Base-by-base conservation (phyloP, 1,140 invertebrate genomes). In the Alviniconcha marisindica region DNA sequence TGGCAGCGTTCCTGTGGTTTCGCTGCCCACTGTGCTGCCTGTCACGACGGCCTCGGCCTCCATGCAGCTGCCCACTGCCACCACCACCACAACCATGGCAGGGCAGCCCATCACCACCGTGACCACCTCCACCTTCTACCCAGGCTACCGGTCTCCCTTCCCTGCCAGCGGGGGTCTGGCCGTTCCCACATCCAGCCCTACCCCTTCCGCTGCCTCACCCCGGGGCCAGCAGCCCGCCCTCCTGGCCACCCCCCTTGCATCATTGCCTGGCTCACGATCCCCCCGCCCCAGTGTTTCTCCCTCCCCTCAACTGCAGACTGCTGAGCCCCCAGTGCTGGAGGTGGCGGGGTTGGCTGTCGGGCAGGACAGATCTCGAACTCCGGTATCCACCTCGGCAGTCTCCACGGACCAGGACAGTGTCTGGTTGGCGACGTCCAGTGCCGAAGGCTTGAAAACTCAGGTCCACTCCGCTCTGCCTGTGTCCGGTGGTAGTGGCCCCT, bases 41-140 rank as follows among this genome's bases (percentile, higher is more conserved):
- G 48, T 66, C n/a, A 80, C 78, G 2, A 80, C 78, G 14, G 73
- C 73, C 18, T 42, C 56, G n/a, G 78, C 78, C 21, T 80, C 78
- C 36, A 42, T 80, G 78, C 56, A 80, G 7, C 56, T 66, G 3
- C 77, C 77, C 51, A 66, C 78, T 21, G 69, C 78, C 36, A 80
- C 78, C 60, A 80, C 78, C 56, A 80, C 60, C 60, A 80, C 60
- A 15, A 80, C 56, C 15, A 51, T 76, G 40, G 78, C 78, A 15
- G 78, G 71, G 28, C n/a, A 51, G 15, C 71, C 42, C 24, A 38
- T 48, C 10, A 42, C 40, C 24, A 38, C 36, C 54, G 73, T 76
- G 51, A 82, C 69, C 48, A 63, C 40, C 42, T 48, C 66, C 63
- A 40, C 56, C 79, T 24, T 81, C 36, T 40, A 66, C 28, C 36